A percentile compares a stretch with the other conserved stretches of the same genome.
phyloP scores from a whole-genome alignment of 2,888 invertebrate genomes.

The Nebria salina region DNA sequence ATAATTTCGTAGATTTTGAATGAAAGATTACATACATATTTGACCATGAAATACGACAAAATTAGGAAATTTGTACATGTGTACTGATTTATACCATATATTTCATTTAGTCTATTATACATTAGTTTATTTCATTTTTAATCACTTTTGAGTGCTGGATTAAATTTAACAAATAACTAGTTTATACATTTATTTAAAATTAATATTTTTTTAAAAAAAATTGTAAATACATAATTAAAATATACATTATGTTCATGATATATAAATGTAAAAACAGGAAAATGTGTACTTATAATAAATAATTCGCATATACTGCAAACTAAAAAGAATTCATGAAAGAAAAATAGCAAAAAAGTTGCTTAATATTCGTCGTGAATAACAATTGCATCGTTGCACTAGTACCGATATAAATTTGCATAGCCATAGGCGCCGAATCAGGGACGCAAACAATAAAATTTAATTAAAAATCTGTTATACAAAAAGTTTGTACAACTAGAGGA shows the following conservation, averaged over 20 bases:
- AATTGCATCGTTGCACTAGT: not conserved
- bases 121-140: too few species aligned
- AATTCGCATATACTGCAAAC: not conserved
- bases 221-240: not conserved
- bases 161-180: too few species aligned
- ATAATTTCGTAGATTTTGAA: not conserved
- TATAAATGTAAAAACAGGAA: not conserved
- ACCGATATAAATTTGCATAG: not conserved
- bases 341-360: not conserved
- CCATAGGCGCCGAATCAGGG: not conserved
- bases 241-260: not conserved
- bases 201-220: not conserved
- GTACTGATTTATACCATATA: too few species aligned
- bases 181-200: too few species aligned
- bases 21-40: not conserved
- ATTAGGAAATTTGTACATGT: too few species aligned
- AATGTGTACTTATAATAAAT: not conserved
- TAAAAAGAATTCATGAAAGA: not conserved
- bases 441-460: too few species aligned
- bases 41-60: too few species aligned
- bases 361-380: not conserved
- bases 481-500: too few species aligned
- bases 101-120: too few species aligned
- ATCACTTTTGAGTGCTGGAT: too few species aligned
- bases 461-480: too few species aligned